Conservation (phyloP, 2,797 vertebrate species). For the Danionella dracula region DNA sequence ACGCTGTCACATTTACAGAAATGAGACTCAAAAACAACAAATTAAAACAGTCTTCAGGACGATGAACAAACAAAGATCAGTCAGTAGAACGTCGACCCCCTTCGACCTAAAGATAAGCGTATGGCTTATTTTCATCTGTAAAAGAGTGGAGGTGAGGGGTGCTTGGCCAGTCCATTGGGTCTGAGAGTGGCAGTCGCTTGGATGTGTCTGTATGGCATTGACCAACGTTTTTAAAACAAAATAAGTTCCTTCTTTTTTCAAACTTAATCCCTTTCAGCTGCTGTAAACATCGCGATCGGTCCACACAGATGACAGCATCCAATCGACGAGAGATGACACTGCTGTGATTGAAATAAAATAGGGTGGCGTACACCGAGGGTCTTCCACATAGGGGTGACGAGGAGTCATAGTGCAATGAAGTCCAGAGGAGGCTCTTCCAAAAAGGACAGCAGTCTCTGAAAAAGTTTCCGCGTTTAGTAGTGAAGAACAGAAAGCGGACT, state of each 20-base stretch:
- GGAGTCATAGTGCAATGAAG: conserved; percentile 73
- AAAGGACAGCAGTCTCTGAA: conserved; percentile 47
- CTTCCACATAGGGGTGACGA: conserved; percentile 44
- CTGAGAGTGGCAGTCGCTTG: conserved; percentile 26
- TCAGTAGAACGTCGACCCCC: conserved; percentile 22
- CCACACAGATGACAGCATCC: conserved; percentile 30
- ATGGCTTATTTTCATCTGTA: conserved; percentile 79
- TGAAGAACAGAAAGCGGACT: conserved; percentile 21
- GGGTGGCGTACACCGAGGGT: conserved; percentile 35
- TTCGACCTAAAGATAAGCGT: conserved; percentile 60
- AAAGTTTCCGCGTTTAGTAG: conserved; percentile 31
- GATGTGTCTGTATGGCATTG: conserved; percentile 29
- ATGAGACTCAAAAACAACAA: conserved; percentile 60
- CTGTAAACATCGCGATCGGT: conserved; percentile 64
- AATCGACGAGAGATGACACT: conserved; percentile 21
- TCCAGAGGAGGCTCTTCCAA: conserved; percentile 50
- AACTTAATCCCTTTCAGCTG: conserved; percentile 34
- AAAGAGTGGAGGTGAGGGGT: conserved; percentile 57
- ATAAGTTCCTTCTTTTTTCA: neutral
- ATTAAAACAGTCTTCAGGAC: conserved; percentile 50
- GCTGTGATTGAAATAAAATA: conserved; percentile 10
- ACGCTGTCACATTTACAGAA: conserved; percentile 76
- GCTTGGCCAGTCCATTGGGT: conserved; percentile 43
- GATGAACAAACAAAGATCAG: conserved; percentile 44
- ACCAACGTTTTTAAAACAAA: conserved; percentile 10